Evolutionary conservation across 23 tunicate species (phyloP).

Genomic region (Phallusia fumigata): DNA sequence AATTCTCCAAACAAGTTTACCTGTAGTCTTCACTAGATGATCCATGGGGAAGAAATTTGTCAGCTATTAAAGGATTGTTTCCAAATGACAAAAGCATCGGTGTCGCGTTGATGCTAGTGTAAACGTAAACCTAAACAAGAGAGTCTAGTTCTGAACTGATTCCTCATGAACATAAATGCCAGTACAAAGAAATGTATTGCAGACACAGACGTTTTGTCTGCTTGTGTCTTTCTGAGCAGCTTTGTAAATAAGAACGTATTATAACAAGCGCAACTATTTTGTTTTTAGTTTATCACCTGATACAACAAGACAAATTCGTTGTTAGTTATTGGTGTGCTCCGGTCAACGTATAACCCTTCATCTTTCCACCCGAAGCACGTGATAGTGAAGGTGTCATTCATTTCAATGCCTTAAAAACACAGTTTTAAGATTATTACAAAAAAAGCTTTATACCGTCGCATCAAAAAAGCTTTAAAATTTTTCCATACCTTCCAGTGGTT

Average conservation of each 20-base stretch:
- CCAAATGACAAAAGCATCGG: conserved; percentile 49
- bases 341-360: conserved; percentile 78
- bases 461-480: background rate
- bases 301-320: conserved; percentile 48
- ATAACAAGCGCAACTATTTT: too few relatives aligned
- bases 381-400: conserved; percentile 61
- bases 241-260: too few relatives aligned
- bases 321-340: conserved; percentile 23
- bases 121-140: conserved; percentile 45
- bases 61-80: conserved; percentile 40
- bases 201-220: too few relatives aligned
- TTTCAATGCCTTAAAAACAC: conserved; percentile 38
- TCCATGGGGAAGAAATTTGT: conserved; percentile 66
- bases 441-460: too few relatives aligned
- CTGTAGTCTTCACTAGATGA: conserved; percentile 44
- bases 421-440: too few relatives aligned
- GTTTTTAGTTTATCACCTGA: conserved; percentile 26
- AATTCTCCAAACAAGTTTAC: too few relatives aligned
- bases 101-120: background rate
- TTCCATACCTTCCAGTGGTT: conserved; percentile 47
- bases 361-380: conserved; percentile 71
- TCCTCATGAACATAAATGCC: background rate
- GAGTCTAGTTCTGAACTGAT: too few relatives aligned
- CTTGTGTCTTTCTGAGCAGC: too few relatives aligned
- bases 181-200: background rate